These are phyloP conservation scores for Reticulitermes speratus DNA, from an alignment of 1,140 invertebrate species.

Conservation along the genomic window DNA sequence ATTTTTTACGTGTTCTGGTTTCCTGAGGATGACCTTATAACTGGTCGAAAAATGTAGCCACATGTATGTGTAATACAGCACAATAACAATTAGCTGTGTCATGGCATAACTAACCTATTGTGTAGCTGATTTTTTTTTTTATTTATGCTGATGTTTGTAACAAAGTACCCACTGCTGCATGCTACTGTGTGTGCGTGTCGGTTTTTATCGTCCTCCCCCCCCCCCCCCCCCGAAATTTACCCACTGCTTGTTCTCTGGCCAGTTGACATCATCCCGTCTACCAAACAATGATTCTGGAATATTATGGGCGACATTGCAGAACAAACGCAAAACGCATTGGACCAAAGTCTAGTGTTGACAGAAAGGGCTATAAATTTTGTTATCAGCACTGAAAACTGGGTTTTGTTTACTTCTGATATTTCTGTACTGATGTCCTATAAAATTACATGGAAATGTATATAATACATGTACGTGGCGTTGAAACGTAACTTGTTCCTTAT, in stretches of 20 bases:
- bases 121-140: no score
- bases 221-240: no score
- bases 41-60: no score
- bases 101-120: no score
- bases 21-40: no score
- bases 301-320: not conserved
- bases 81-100: no score
- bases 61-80: no score
- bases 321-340: not conserved
- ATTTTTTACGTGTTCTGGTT: no score
- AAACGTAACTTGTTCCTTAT: no score
- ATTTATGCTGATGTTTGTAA: not conserved
- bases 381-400: not conserved
- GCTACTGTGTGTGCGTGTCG: no score
- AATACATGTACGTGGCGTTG: not conserved
- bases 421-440: not conserved
- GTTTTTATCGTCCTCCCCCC: no score
- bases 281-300: not conserved
- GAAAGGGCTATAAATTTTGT: slow-evolving; percentile 7
- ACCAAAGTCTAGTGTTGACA: not conserved
- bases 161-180: not conserved
- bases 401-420: slow-evolving; percentile 25
- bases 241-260: not conserved
- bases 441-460: not conserved
- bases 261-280: not conserved